These are phyloP conservation scores for Heliconius sara DNA, from an alignment of 2,888 invertebrate genomes.

Conservation along the genomic window DNA sequence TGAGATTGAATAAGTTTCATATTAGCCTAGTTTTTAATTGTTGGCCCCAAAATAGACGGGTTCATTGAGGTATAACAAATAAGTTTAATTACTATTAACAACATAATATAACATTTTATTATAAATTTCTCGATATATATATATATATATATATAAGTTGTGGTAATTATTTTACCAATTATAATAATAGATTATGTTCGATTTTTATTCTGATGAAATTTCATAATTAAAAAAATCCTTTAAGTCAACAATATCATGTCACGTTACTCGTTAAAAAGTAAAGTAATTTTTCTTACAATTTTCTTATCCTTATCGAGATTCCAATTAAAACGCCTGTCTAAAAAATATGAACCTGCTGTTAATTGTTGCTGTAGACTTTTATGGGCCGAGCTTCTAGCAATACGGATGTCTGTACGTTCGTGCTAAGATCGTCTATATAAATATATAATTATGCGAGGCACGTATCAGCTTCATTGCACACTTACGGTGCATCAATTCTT, in stretches of 20 bases:
- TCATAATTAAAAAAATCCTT: background rate
- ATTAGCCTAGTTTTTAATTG: background rate
- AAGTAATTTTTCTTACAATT: background rate
- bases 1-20: background rate
- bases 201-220: background rate
- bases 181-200: background rate
- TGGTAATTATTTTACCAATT: background rate
- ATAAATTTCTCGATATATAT: background rate
- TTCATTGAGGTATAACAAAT: no score
- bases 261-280: background rate
- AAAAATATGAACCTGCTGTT: constrained; percentile 7
- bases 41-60: no score
- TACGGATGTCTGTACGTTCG: constrained; percentile 21
- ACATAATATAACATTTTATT: no score
- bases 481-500: constrained; percentile 15
- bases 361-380: constrained; percentile 18
- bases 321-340: background rate
- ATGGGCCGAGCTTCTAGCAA: constrained; percentile 24
- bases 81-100: no score
- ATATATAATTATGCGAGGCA: constrained; percentile 18
- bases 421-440: constrained; percentile 5
- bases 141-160: background rate
- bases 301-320: background rate
- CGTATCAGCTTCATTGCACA: constrained; percentile 28
- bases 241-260: background rate